Base-by-base conservation (phyloP, 2,888 invertebrate species). In the Nematopogon swammerdamellus region DNA sequence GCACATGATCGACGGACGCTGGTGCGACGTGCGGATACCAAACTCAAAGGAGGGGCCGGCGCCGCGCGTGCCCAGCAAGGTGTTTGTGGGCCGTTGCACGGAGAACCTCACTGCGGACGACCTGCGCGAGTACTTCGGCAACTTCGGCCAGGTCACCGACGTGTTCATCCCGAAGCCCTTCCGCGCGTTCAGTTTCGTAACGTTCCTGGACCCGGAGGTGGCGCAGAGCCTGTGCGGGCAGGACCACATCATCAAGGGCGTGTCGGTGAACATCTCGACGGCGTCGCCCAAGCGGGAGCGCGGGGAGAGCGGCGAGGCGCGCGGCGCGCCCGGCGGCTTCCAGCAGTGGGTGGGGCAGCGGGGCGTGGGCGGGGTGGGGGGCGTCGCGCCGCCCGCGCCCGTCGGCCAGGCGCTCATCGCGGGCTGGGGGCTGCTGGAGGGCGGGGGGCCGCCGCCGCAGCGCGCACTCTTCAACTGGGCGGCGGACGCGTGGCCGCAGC, bases 81-180 rank as follows among this genome's bases (percentile, higher is more conserved):
- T 93, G 49, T 93, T 92, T 68, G 91, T 93, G 46, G 92, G 92
- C 3, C 84, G 92, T 52, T 88, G 92, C 64, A 89, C 91, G 1
- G 92, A 92, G 63, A 89, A 86, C 62, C 85, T 92, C 56, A 85
- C 86, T 2, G 85, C 88, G 0, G 89, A 91, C 46, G 90, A 91
- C 67, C 75, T 93, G 56, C 83, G 89, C 46, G 87, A 88, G 54
- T 91, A 91, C 71, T 89, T 90, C 63, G 82, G 83, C 14, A 86
- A 88, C 58, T 91, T 84, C 66, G 91, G 91, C n/a, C 89, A 89
- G 69, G 91, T 92, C 51, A 87, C 88, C 3, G 92, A 93, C 70
- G 92, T 92, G 52, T 93, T 91, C 68, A 90, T 93, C 62, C 92
- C 92, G 44, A 88, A 88, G 61, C 92, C 92, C n/a, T 92, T 92